Evolutionary conservation across 2,888 invertebrate species (phyloP).

Genomic region (Fragum whitleyi): DNA sequence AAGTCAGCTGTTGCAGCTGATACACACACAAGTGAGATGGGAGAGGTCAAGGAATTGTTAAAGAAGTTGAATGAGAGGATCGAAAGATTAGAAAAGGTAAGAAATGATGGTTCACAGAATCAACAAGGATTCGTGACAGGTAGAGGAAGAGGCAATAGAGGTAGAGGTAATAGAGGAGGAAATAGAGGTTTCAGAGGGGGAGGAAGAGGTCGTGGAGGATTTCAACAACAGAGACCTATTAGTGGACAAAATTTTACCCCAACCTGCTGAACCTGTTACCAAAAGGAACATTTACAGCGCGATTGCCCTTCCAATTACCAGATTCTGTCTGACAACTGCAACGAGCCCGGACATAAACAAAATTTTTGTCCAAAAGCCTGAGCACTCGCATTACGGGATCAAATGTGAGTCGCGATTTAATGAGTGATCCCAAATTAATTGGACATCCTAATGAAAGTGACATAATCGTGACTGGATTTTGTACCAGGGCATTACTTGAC

Average conservation of each 20-base stretch:
- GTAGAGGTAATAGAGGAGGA: background rate
- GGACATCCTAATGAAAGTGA: slow-evolving; percentile 29
- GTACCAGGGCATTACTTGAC: slow-evolving; percentile 29
- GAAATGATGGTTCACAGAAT: background rate
- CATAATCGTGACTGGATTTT: slow-evolving; percentile 1
- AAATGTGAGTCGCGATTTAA: background rate
- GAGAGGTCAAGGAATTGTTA: slow-evolving; percentile 27
- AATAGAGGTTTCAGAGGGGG: background rate
- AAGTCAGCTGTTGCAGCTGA: background rate
- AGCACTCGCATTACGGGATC: background rate
- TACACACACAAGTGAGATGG: background rate
- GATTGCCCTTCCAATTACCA: slow-evolving; percentile 13
- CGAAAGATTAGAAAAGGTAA: slow-evolving; percentile 16
- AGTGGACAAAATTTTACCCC: background rate
- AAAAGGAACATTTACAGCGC: slow-evolving; percentile 14
- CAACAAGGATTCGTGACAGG: background rate
- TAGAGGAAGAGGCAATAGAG: background rate
- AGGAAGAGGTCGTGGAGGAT: background rate
- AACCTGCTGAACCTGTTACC: slow-evolving; percentile 21
- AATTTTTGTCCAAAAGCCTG: no score
- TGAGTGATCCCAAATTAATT: slow-evolving; percentile 33
- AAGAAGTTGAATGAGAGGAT: no score
- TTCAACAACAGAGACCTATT: background rate
- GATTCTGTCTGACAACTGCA: background rate
- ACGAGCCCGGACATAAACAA: background rate